These are phyloP conservation scores for Zoroaster sp. DNA, from an alignment of 53 echinoderm and acorn worm species.

Conservation along the genomic window DNA sequence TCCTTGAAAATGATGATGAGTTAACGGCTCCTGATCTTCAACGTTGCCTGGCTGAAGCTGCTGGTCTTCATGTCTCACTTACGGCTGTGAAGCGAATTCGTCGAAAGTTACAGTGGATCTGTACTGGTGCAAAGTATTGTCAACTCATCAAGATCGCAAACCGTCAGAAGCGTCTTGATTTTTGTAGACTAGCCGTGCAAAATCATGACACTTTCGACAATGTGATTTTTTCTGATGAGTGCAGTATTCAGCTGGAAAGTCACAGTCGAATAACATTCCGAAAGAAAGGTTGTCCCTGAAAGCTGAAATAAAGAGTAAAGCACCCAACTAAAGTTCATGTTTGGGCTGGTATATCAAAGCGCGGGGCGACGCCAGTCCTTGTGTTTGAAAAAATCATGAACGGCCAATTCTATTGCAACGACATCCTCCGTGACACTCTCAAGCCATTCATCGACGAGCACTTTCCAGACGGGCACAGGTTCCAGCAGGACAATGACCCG, in stretches of 20 bases:
- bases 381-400: slow-evolving; percentile 55
- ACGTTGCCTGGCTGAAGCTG: too few species aligned
- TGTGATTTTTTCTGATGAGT: slow-evolving; percentile 61
- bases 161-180: slow-evolving; percentile 17
- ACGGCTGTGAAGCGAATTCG: not conserved
- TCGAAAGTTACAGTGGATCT: too few species aligned
- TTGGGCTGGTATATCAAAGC: too few species aligned
- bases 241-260: slow-evolving; percentile 18
- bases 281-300: not conserved
- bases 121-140: too few species aligned
- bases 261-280: not conserved
- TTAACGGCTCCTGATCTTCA: too few species aligned
- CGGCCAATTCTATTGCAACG: slow-evolving; percentile 49
- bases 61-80: too few species aligned
- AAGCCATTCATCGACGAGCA: not conserved
- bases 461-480: slow-evolving; percentile 45
- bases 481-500: too few species aligned
- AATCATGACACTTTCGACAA: slow-evolving; percentile 12
- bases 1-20: too few species aligned
- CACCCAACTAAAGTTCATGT: slow-evolving; percentile 37
- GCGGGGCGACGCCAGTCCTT: slow-evolving; percentile 40
- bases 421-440: slow-evolving; percentile 39
- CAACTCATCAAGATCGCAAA: slow-evolving; percentile 32
- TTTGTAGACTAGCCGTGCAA: not conserved
- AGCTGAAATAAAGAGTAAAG: not conserved